These are phyloP conservation scores for Salminus brasiliensis DNA, from an alignment of 2,113 vertebrate species.

Conservation along the genomic window DNA sequence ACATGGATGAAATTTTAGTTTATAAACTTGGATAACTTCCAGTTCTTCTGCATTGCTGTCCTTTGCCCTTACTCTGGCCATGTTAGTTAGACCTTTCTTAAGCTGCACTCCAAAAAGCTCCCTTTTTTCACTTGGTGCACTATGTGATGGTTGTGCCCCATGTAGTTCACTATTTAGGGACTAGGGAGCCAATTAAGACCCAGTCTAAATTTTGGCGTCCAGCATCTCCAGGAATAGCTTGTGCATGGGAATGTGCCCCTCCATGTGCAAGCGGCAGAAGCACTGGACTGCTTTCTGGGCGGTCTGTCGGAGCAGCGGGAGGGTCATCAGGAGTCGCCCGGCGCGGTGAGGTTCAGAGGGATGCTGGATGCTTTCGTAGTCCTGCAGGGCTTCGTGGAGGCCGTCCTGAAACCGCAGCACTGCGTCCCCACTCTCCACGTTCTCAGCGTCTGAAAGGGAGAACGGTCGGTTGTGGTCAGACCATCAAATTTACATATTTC, in stretches of 20 bases:
- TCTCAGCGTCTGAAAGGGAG: constrained; percentile 59
- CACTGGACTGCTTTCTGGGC: constrained; percentile 59
- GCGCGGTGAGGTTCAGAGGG: constrained; percentile 56
- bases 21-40: too few relatives aligned
- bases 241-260: constrained; percentile 69
- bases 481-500: neutral
- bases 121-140: too few relatives aligned
- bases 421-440: constrained; percentile 64
- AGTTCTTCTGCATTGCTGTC: neutral
- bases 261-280: constrained; percentile 63
- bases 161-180: neutral
- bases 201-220: constrained; percentile 67
- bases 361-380: constrained; percentile 58
- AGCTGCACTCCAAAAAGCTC: neutral
- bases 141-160: neutral
- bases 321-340: constrained; percentile 75
- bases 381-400: constrained; percentile 75
- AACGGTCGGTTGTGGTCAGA: constrained; percentile 19
- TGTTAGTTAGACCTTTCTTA: too few relatives aligned
- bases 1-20: neutral
- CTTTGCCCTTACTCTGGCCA: neutral
- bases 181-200: neutral
- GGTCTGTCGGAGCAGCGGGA: constrained; percentile 74
- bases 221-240: constrained; percentile 81
- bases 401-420: constrained; percentile 71